Evolutionary conservation across 2,113 vertebrate species (phyloP).

Genomic region (Tretioscincus oriximinensis): DNA sequence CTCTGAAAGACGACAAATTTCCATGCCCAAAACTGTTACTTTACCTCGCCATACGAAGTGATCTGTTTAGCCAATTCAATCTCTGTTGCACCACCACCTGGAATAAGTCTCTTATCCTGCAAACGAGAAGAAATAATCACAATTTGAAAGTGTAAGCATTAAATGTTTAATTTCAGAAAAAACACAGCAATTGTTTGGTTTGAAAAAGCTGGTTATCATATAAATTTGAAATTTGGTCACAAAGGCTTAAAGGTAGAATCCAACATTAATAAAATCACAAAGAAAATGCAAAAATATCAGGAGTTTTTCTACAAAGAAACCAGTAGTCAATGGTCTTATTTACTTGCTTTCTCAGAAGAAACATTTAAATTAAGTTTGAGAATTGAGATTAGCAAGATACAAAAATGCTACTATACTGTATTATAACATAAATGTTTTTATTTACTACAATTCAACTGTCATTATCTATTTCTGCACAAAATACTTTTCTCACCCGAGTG

Average conservation of each 20-base stretch:
- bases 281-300: not conserved
- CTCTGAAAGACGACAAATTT: not conserved
- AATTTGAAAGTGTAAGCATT: not conserved
- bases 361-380: not conserved
- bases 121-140: constrained; percentile 16
- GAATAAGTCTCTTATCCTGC: constrained; percentile 90
- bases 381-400: not conserved
- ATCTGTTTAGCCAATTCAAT: constrained; percentile 94
- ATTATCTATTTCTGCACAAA: not conserved
- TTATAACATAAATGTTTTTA: not conserved
- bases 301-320: not conserved
- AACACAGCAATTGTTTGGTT: not conserved
- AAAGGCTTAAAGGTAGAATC: not conserved
- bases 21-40: not conserved
- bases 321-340: not conserved
- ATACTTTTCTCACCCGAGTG: constrained; percentile 80
- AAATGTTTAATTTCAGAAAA: not conserved
- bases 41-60: constrained; percentile 93
- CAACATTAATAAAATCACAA: not conserved
- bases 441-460: not conserved
- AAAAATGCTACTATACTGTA: not conserved
- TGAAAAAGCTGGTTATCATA: not conserved
- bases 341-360: not conserved
- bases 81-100: constrained; percentile 94
- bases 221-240: not conserved